Percentiles rank a stretch among this genome's conserved stretches.
These are phyloP conservation scores for Tetramorium bicarinatum DNA, from an alignment of 2,888 invertebrate species.

Conservation along the genomic window DNA sequence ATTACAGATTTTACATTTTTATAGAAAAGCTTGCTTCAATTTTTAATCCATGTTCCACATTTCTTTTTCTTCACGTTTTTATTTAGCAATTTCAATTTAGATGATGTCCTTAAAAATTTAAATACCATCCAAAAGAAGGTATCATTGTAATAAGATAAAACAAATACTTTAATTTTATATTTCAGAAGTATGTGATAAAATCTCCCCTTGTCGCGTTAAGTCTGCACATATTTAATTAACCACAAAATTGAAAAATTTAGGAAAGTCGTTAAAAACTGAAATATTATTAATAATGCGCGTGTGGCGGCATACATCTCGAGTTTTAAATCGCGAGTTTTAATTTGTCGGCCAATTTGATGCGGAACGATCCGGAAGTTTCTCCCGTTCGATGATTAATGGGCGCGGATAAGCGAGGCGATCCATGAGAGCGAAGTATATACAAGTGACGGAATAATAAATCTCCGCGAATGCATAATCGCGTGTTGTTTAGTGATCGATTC, in stretches of 20 bases:
- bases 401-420: neutral
- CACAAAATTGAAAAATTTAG: neutral
- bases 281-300: neutral
- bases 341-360: neutral
- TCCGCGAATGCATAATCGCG: conserved; percentile 19
- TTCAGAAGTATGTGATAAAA: neutral
- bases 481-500: conserved; percentile 24
- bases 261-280: neutral
- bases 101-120: neutral
- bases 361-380: neutral
- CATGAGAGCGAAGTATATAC: neutral
- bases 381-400: conserved; percentile 33
- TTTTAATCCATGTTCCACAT: neutral
- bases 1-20: neutral
- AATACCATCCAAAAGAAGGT: neutral
- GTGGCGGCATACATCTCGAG: neutral
- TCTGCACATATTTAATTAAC: neutral
- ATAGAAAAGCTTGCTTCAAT: neutral
- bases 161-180: neutral
- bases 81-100: conserved; percentile 11
- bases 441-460: conserved; percentile 31
- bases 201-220: neutral
- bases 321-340: conserved; percentile 19
- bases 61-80: neutral
- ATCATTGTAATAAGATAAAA: neutral